Evolutionary conservation across 2,888 invertebrate species (phyloP).

Genomic region (Oscheius onirici): DNA sequence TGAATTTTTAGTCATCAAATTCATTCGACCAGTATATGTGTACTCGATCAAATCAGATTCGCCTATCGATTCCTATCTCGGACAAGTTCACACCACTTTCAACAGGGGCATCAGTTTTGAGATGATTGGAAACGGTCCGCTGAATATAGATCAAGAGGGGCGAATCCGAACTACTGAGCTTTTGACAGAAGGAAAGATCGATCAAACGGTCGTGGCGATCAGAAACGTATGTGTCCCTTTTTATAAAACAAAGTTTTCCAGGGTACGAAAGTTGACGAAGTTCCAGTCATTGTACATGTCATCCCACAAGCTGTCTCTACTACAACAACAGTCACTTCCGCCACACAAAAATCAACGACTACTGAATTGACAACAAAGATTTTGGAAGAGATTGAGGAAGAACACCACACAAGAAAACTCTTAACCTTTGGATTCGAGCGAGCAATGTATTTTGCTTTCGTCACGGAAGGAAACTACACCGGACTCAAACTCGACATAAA

Average conservation of each 20-base stretch:
- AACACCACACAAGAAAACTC: neutral
- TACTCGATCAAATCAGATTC: slow-evolving; percentile 27
- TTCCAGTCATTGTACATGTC: slow-evolving; percentile 37
- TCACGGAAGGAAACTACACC: slow-evolving; percentile 62
- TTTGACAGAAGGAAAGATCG: slow-evolving; percentile 33
- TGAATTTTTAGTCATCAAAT: slow-evolving; percentile 27
- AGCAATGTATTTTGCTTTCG: slow-evolving; percentile 41
- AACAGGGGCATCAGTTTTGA: slow-evolving; percentile 20
- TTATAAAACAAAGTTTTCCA: neutral
- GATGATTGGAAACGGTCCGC: slow-evolving; percentile 17
- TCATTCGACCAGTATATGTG: slow-evolving; percentile 24
- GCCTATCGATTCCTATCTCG: slow-evolving; percentile 44
- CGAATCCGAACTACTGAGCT: slow-evolving; percentile 36
- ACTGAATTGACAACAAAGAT: neutral
- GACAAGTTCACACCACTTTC: slow-evolving; percentile 31
- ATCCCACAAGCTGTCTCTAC: slow-evolving; percentile 24
- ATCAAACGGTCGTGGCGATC: slow-evolving; percentile 43
- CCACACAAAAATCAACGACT: slow-evolving; percentile 2
- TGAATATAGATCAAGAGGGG: slow-evolving; percentile 41
- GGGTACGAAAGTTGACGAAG: slow-evolving; percentile 36
- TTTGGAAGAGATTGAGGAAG: neutral
- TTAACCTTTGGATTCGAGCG: slow-evolving; percentile 34
- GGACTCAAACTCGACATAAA: slow-evolving; percentile 57
- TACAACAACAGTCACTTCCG: neutral
- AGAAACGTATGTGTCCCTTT: slow-evolving; percentile 9